Evolutionary conservation across 2,888 invertebrate genomes (phyloP), one percentile per base, ranked within the genome.

Genomic region (Galerucella calmariensis): DNA sequence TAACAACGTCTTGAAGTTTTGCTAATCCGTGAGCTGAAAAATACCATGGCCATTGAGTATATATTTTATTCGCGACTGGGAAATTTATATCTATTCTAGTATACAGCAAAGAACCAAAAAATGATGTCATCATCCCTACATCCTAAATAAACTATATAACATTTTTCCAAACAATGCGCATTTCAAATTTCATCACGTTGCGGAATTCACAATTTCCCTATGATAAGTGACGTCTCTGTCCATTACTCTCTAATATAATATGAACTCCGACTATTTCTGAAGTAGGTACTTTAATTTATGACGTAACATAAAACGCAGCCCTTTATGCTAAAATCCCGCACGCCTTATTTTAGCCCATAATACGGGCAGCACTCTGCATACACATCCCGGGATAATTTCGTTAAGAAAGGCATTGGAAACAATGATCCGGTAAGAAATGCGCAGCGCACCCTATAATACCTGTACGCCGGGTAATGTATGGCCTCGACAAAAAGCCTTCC

Each of bases 341-440:
- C 70, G 53, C 73, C 78, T 80, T 75, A 72, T 62, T 62, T 46
- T 51, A 62, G 69, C 75, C 78, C 77, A 79, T 78, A 79, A 79
- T 79, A 79, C 75, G 74, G 77, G 72, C 41, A 53, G 59, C 77
- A 76, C 79, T 74, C 77, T 77, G 77, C 78, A 80, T 79, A 79
- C 79, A 81, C 78, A 80, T 78, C 79, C 72, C 62, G 73, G 75
- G 77, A 78, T 81, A 80, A 81, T 81, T 81, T 78, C 77, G 79
- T 79, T 79, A 79, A 81, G 78, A 75, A 79, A 78, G 75, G 78
- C 78, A 81, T 78, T 78, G 80, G 79, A 81, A 80, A 79, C 81
- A 81, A 81, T 80, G 81, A 81, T 77, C 78, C 76, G 74, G 61
- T 79, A 77, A 80, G 81, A 78, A 79, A 79, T 77, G 79, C 77